Base-by-base conservation (phyloP, 2,888 invertebrate genomes). In the Camptogramma bilineatum region DNA sequence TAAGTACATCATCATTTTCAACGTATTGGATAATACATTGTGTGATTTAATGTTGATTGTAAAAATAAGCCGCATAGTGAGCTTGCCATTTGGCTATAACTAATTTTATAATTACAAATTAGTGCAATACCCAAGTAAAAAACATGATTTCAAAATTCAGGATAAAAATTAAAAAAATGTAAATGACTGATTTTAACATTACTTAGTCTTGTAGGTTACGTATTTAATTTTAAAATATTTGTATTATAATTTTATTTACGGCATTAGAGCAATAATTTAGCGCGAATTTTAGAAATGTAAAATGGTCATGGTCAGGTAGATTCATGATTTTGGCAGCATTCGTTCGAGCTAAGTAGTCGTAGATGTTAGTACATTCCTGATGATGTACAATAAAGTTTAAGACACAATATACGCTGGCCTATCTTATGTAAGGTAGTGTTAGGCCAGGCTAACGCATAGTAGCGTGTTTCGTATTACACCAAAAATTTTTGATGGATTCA, bases 401-500 rank as follows among this genome's bases (percentile, higher is more conserved):
- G 75, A 79, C 80, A 82, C 73, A 78, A 78, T 76, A 66, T 67
- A 58, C 53, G 54, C 81, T 82, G 87, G 86, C 88, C 87, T 85
- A 86, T 73, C 74, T 77, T 76, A 78, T 76, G 72, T 76, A 75
- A 78, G 76, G 80, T 73, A 73, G 71, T 64, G 74, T 59, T 44
- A 63, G 85, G 88, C 82, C 86, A 81, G 80, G 24, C 57, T 48
- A 75, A 73, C 82, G 86, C 83, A 73, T 79, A 58, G 62, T 78
- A 78, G 88, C 87, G 86, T 84, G 81, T 86, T 87, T 86, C 85
- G 81, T 87, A 86, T 86, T 87, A 88, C 87, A 91, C 90, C 91
- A 90, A 91, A 90, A 89, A 90, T 73, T 75, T 84, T 87, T 88
- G 87, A 87, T 90, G 88, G 90, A 90, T 90, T 87, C 83, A 87